phyloP scores from a whole-genome alignment of 2,888 invertebrate species.

The Lamproptera curius region DNA sequence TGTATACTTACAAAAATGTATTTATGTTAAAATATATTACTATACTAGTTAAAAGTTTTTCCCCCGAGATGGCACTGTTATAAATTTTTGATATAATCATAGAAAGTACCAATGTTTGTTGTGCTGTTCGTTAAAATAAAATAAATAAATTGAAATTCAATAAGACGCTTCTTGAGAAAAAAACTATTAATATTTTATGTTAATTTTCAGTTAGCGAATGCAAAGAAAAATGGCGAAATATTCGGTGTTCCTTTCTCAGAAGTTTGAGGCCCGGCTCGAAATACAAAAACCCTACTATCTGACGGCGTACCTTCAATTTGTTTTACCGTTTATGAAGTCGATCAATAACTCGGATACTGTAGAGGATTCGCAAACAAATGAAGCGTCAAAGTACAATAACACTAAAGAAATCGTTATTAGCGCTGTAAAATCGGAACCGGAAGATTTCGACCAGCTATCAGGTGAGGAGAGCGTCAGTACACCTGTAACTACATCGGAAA shows the following conservation, averaged over 20 bases:
- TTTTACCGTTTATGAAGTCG: conserved; percentile 39
- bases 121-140: no score
- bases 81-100: no score
- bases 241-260: conserved; percentile 38
- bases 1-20: no score
- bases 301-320: conserved; percentile 34
- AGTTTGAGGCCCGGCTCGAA: conserved; percentile 35
- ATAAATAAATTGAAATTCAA: no score
- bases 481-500: conserved; percentile 1
- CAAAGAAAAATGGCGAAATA: conserved; percentile 44
- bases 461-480: conserved; percentile 4
- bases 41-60: no score
- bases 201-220: conserved; percentile 40
- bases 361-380: conserved; percentile 15
- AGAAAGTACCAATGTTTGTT: no score
- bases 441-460: conserved; percentile 9
- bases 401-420: conserved; percentile 18
- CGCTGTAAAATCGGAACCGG: conserved; percentile 21
- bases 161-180: no score
- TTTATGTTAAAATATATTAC: no score
- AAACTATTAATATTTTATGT: no score
- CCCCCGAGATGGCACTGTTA: no score
- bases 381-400: conserved; percentile 11
- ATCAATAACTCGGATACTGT: conserved; percentile 22
- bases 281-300: conserved; percentile 40